A percentile compares a stretch with the other conserved stretches of the same genome.
These are phyloP conservation scores for Thamnaconus septentrionalis DNA, from an alignment of 2,113 vertebrate genomes.

Conservation along the genomic window DNA sequence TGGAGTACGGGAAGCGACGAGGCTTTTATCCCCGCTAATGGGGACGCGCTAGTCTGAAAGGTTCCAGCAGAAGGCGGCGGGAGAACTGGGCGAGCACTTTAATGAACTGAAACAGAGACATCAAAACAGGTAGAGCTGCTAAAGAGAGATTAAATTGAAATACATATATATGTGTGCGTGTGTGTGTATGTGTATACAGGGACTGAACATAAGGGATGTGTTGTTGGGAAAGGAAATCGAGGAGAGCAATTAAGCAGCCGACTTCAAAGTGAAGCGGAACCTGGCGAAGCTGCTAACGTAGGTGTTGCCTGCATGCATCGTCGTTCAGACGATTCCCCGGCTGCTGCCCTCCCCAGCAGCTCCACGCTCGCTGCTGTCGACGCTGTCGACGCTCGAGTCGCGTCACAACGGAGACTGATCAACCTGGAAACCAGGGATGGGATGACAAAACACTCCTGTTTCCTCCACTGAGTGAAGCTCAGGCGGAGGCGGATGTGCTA, in stretches of 20 bases:
- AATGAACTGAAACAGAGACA: conserved; percentile 31
- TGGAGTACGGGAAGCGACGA: neutral
- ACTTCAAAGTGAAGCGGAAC: neutral
- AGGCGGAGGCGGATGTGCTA: no score
- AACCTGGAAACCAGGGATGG: no score
- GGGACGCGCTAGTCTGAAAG: neutral
- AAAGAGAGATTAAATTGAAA: conserved; percentile 6
- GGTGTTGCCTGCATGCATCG: no score
- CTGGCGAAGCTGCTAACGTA: no score
- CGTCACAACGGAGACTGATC: no score
- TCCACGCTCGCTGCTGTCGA: no score
- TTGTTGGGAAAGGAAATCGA: neutral
- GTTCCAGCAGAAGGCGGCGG: conserved; percentile 10
- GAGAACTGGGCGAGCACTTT: conserved; percentile 34
- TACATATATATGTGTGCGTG: no score
- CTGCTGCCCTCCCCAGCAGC: no score
- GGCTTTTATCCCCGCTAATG: neutral
- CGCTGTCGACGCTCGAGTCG: no score
- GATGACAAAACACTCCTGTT: no score
- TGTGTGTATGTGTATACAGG: neutral
- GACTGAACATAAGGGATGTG: neutral
- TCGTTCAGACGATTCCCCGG: no score
- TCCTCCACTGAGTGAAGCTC: no score
- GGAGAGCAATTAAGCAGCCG: neutral
- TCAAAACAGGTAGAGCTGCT: conserved; percentile 10